Evolutionary conservation across 2,888 invertebrate genomes (phyloP).

Genomic region (Phyllotreta cruciferae): DNA sequence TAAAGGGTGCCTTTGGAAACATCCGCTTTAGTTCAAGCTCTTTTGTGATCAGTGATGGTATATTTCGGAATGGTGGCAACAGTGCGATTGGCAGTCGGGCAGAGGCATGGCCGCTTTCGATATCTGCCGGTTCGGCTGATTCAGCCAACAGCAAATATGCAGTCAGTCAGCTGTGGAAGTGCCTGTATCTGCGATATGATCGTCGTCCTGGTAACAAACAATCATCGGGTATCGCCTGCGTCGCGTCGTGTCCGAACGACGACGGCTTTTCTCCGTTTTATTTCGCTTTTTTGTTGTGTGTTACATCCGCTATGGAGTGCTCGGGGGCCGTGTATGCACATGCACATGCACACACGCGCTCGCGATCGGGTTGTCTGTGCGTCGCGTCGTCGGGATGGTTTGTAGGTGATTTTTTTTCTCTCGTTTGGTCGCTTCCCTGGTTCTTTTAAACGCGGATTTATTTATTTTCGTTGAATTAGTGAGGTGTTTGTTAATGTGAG

Average conservation of each 20-base stretch:
- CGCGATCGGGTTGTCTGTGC: background rate
- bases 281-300: conserved; percentile 23
- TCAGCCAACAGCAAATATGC: conserved; percentile 32
- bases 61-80: background rate
- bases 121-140: conserved; percentile 2
- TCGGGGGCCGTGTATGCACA: too few relatives aligned
- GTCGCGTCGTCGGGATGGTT: background rate
- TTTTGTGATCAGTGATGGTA: too few relatives aligned
- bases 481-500: conserved; percentile 2
- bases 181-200: conserved; percentile 32
- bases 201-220: conserved; percentile 39
- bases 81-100: background rate
- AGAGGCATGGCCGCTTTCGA: conserved; percentile 8
- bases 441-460: conserved; percentile 7
- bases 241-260: conserved; percentile 13
- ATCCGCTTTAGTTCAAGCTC: too few relatives aligned
- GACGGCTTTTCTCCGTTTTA: background rate
- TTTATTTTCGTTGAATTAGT: conserved; percentile 14
- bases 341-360: too few relatives aligned
- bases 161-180: conserved; percentile 33
- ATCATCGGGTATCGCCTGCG: conserved; percentile 28
- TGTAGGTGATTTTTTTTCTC: background rate
- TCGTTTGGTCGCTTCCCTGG: background rate
- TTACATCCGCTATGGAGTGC: too few relatives aligned
- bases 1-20: too few relatives aligned